Conservation (phyloP, 2,888 invertebrate genomes). For the Podabrus alpinus region DNA sequence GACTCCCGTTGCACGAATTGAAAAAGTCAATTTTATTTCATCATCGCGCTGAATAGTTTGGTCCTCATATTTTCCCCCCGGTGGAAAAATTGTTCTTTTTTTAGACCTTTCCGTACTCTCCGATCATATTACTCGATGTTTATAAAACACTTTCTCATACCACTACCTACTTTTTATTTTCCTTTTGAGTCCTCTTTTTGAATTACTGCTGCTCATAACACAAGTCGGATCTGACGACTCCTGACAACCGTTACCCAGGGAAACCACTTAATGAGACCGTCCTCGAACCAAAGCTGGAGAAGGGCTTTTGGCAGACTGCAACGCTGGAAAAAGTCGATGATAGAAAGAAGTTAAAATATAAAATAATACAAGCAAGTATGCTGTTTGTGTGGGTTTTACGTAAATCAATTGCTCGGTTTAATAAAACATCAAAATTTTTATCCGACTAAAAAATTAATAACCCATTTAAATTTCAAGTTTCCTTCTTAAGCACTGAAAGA, state of each 20-base stretch:
- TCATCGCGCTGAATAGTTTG: neutral
- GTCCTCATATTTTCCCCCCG: neutral
- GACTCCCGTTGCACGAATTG: neutral
- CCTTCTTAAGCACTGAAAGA: conserved; percentile 26
- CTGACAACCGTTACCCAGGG: conserved; percentile 54
- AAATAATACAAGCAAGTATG: conserved; percentile 38
- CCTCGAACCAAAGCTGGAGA: conserved; percentile 35
- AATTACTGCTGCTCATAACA: conserved; percentile 42
- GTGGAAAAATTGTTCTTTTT: neutral
- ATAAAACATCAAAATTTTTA: neutral
- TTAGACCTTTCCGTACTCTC: neutral
- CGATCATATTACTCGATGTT: conserved; percentile 36
- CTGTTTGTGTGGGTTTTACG: conserved; percentile 23
- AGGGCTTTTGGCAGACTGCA: conserved; percentile 46
- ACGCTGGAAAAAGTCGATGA: conserved; percentile 47
- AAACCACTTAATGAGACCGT: conserved; percentile 55
- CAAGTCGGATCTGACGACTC: conserved; percentile 45
- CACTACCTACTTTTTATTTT: conserved; percentile 26
- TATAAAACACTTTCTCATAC: conserved; percentile 36
- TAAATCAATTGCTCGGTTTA: neutral
- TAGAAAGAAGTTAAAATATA: conserved; percentile 43
- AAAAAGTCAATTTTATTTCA: neutral
- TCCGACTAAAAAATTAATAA: neutral
- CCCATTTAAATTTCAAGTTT: neutral
- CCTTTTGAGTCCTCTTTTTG: conserved; percentile 34